phyloP scores from a whole-genome alignment of 2,113 vertebrate genomes.

The Eleginops maclovinus region DNA sequence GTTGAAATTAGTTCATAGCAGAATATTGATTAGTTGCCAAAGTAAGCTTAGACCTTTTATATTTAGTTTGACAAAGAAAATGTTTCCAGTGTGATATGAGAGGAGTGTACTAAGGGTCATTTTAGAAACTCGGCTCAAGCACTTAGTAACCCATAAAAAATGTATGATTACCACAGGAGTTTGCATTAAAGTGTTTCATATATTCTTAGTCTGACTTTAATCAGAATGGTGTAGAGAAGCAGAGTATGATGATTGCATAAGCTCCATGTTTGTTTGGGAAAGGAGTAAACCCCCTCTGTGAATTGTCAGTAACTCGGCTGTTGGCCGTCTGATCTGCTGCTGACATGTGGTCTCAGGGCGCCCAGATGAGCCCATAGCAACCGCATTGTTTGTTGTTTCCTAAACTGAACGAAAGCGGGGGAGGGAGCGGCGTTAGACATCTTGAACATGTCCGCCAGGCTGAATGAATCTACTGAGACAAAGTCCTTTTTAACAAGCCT shows the following conservation, averaged over 20 bases:
- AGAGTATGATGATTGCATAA: background rate
- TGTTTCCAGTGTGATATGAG: background rate
- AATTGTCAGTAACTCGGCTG: slow-evolving; percentile 42
- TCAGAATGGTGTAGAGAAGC: slow-evolving; percentile 5
- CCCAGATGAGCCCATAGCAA: slow-evolving; percentile 73
- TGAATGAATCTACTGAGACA: slow-evolving; percentile 55
- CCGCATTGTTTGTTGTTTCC: slow-evolving; percentile 78
- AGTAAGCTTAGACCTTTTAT: background rate
- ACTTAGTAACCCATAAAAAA: background rate
- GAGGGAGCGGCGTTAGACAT: slow-evolving; percentile 39
- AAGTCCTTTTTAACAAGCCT: slow-evolving; percentile 40
- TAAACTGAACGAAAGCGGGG: slow-evolving; percentile 35
- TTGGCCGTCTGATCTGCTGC: slow-evolving; percentile 33
- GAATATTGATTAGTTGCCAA: too few species aligned
- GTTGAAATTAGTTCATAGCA: background rate
- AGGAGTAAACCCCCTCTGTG: slow-evolving; percentile 25
- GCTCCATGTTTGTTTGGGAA: slow-evolving; percentile 33
- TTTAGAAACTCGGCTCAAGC: background rate
- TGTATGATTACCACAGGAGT: background rate
- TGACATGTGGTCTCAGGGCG: slow-evolving; percentile 40
- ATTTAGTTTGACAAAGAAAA: background rate
- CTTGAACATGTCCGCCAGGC: slow-evolving; percentile 64
- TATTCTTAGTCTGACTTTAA: background rate
- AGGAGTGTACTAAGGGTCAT: background rate
- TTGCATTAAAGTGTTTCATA: background rate